Evolutionary conservation across 1,140 invertebrate species (phyloP).

Genomic region (Sweltsa coloradensis): DNA sequence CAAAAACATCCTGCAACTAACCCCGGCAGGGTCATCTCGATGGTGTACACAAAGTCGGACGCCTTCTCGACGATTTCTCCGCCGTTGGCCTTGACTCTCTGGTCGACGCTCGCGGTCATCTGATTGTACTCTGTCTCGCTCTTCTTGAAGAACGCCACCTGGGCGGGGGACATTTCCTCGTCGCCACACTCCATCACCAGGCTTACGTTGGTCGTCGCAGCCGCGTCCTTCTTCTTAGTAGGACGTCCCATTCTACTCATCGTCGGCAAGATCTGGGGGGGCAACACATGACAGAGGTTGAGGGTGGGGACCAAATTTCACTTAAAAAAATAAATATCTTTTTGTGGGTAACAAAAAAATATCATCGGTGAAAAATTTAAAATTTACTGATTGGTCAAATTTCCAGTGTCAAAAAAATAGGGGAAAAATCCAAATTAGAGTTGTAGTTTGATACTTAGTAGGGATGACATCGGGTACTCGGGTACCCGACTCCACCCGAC

Average conservation of each 20-base stretch:
- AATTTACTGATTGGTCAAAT: no score
- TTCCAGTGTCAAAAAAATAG: no score
- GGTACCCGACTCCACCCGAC: no score
- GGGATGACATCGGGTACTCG: no score
- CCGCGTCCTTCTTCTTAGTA: constrained; percentile 5
- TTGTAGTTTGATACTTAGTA: no score
- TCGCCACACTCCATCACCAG: constrained; percentile 52
- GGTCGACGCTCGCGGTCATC: constrained; percentile 40
- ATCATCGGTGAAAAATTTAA: no score
- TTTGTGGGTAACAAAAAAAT: no score
- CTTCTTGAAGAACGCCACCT: constrained; percentile 38
- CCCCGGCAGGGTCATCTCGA: constrained; percentile 17
- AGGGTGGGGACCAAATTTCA: no score
- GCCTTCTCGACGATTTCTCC: constrained; percentile 44
- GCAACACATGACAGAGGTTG: no score
- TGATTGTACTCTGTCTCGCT: constrained; percentile 42
- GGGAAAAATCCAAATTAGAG: no score
- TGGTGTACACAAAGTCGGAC: constrained; percentile 39
- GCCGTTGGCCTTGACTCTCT: constrained; percentile 39
- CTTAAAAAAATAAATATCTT: no score
- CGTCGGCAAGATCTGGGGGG: no score
- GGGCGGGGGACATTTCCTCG: constrained; percentile 48
- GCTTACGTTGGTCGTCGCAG: constrained; percentile 32
- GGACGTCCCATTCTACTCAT: neutral
- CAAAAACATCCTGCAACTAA: constrained; percentile 5